These are phyloP conservation scores for Beroe ovata DNA, from an alignment of 37 sponge, comb jelly and placozoan genomes.

Conservation along the genomic window DNA sequence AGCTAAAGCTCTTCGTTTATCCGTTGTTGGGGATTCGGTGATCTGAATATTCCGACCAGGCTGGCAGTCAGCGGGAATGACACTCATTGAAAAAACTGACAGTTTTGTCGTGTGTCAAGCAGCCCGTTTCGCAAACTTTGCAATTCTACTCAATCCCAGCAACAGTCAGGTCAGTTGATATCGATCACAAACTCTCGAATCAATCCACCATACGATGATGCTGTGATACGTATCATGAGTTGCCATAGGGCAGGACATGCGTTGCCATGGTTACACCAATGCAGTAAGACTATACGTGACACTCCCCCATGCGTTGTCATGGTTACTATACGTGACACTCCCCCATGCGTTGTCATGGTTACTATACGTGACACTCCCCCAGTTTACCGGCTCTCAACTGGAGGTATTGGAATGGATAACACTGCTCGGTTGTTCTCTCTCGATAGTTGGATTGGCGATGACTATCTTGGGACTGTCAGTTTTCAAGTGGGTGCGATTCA, in stretches of 20 bases:
- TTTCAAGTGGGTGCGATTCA: constrained; percentile 14
- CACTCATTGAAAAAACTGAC: neutral
- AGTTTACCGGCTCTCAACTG: constrained; percentile 29
- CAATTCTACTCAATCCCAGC: constrained; percentile 50
- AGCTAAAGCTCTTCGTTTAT: too few species aligned
- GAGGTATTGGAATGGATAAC: neutral
- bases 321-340: neutral
- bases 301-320: too few species aligned
- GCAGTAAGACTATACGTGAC: too few species aligned
- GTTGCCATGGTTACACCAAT: too few species aligned
- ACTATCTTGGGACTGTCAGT: constrained; percentile 37
- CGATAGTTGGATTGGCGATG: neutral
- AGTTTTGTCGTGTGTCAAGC: neutral
- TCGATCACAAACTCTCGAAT: neutral
- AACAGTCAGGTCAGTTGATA: neutral
- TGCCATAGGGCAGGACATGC: too few species aligned
- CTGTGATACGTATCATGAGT: too few species aligned
- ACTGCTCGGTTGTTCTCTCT: neutral
- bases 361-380: neutral
- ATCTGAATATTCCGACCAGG: too few species aligned
- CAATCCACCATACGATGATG: too few species aligned
- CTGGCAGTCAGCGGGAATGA: constrained; percentile 32
- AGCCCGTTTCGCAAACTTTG: constrained; percentile 21
- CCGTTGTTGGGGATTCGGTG: too few species aligned
- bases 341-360: too few species aligned